These are phyloP conservation scores for Ceratina australensis DNA, from an alignment of 1,140 invertebrate species.

Conservation along the genomic window DNA sequence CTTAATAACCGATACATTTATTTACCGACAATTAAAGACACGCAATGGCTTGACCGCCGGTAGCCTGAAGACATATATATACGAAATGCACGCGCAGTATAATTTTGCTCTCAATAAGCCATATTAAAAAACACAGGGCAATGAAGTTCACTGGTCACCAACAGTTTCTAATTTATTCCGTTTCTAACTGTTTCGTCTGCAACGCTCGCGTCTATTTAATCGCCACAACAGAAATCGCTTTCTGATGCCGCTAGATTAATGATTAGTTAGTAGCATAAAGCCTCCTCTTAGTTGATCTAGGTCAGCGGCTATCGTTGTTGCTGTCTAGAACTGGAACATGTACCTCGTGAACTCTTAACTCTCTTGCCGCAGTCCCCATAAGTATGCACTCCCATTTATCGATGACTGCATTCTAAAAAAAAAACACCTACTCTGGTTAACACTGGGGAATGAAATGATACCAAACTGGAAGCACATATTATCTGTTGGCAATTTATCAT, in stretches of 20 bases:
- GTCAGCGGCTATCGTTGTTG: conserved; percentile 46
- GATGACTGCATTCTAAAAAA: not conserved
- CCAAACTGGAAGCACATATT: not conserved
- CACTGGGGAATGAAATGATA: not conserved
- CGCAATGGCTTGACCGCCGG: too few species aligned
- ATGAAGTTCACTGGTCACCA: not conserved
- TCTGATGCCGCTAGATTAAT: conserved; percentile 28
- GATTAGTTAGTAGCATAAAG: conserved; percentile 38
- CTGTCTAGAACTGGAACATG: conserved; percentile 24
- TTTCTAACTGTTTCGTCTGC: conserved; percentile 1
- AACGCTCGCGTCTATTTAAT: not conserved
- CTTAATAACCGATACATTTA: not conserved
- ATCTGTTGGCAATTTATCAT: not conserved
- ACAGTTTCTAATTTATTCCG: conserved; percentile 1
- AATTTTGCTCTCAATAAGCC: too few species aligned
- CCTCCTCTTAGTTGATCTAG: conserved; percentile 49
- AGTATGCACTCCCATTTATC: not conserved
- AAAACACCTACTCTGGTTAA: not conserved
- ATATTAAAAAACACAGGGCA: too few species aligned
- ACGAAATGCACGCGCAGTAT: too few species aligned
- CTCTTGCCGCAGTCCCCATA: not conserved
- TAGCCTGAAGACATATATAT: too few species aligned
- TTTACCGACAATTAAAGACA: not conserved
- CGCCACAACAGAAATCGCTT: conserved; percentile 17
- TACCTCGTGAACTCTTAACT: conserved; percentile 21